These are phyloP conservation scores for Unio pictorum DNA, from an alignment of 2,888 invertebrate species.

Conservation along the genomic window DNA sequence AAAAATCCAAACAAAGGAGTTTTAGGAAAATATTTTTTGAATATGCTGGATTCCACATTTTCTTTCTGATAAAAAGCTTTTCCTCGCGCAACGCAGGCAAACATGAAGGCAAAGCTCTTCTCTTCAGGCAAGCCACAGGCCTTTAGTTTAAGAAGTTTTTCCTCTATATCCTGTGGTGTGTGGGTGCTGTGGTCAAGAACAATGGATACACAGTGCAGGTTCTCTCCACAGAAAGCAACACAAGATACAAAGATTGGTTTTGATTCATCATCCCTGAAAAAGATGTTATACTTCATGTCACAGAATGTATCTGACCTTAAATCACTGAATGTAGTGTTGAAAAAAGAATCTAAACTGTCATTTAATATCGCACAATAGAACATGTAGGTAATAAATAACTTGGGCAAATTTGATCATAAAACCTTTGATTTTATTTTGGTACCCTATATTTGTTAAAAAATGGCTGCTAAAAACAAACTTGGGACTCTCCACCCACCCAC, in stretches of 20 bases:
- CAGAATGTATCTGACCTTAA: too few relatives aligned
- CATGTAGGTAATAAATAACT: too few relatives aligned
- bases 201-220: constrained; percentile 50
- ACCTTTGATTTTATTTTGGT: too few relatives aligned
- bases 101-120: constrained; percentile 70
- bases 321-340: too few relatives aligned
- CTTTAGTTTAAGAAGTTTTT: constrained; percentile 45
- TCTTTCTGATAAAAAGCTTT: constrained; percentile 46
- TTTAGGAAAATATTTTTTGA: constrained; percentile 71
- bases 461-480: too few relatives aligned
- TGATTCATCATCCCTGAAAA: too few relatives aligned
- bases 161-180: constrained; percentile 38
- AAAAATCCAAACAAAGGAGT: constrained; percentile 73
- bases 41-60: constrained; percentile 71
- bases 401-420: too few relatives aligned
- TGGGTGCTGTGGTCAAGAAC: constrained; percentile 41
- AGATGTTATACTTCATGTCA: too few relatives aligned
- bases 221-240: constrained; percentile 50
- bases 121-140: constrained; percentile 43
- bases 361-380: too few relatives aligned
- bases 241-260: constrained; percentile 6
- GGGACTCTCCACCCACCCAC: too few relatives aligned
- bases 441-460: too few relatives aligned
- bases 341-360: too few relatives aligned
- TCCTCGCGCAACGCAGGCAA: constrained; percentile 72